Base-by-base conservation (phyloP, 2,113 vertebrate species). In the Echinops telfairi region DNA sequence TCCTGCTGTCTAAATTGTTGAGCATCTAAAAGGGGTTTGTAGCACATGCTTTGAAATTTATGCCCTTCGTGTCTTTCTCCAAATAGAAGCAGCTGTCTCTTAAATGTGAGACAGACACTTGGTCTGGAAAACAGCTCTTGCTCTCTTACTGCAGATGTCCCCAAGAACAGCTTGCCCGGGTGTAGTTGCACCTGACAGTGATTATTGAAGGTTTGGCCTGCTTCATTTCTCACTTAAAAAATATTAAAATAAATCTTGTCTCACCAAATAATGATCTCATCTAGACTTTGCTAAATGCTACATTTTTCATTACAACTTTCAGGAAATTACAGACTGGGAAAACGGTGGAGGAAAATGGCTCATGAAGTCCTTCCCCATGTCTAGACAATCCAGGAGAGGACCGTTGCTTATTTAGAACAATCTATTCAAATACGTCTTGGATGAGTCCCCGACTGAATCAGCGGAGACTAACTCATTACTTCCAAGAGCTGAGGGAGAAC, bases 71-170 rank as follows among this genome's bases (percentile, higher is more conserved):
- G 60, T 75, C 81, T 95, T 94, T 89, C 91, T 36, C 71, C 85
- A 96, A 81, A 89, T 53, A 79, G 77, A 96, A 95, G 81, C 77
- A 91, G 66, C 90, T 96, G 88, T 84, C 88, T 60, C 53, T 94
- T 81, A 91, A 89, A 66, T 60, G 80, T 78, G 89, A 91, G 88
- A 78, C 60, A 91, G 92, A 96, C 91, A 86, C 40, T 95, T 89
- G 90, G 70, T 93, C 77, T 80, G 79, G 66, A 83, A 40, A 86
- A 25, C 0, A 0, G 4, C 53, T 20, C 73, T 80, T 77, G 38
- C 33, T 87, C 66, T 93, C 25, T 47, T 89, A 2, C 53, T 66
- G 38, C 85, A 91, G 85, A 91, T 89, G 88, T 89, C 88, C 91
- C 71, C 5, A 40, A n/a, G 38, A 71, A 77, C 81, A 95, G 66